These are phyloP conservation scores for Ataeniobius toweri DNA, from an alignment of 2,797 vertebrate genomes.

Conservation along the genomic window DNA sequence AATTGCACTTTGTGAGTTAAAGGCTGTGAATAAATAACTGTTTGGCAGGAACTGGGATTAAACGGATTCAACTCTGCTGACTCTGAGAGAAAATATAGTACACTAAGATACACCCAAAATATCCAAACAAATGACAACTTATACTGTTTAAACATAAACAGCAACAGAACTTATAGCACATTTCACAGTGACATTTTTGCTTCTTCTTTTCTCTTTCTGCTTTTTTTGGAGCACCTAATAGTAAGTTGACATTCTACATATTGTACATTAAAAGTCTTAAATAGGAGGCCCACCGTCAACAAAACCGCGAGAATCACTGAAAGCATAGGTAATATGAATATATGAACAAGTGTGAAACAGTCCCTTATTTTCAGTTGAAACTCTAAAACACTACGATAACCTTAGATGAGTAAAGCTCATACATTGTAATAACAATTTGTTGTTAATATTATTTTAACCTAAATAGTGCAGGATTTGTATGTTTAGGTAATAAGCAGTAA, in stretches of 20 bases:
- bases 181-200: constrained; percentile 5
- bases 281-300: background rate
- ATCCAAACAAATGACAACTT: background rate
- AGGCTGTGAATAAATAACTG: constrained; percentile 8
- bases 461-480: background rate
- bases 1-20: constrained; percentile 10
- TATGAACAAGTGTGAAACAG: background rate
- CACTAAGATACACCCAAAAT: background rate
- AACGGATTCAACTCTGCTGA: background rate
- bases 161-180: background rate
- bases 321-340: background rate
- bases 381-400: background rate
- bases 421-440: background rate
- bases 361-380: background rate
- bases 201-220: background rate
- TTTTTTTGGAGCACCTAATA: background rate
- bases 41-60: background rate
- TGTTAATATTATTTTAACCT: background rate
- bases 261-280: background rate
- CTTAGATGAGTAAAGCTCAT: background rate
- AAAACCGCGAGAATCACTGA: background rate
- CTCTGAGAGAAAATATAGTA: constrained; percentile 4
- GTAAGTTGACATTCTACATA: background rate
- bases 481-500: background rate
- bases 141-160: background rate